These are phyloP conservation scores for Alviniconcha marisindica DNA, from an alignment of 1,140 invertebrate genomes.

Conservation along the genomic window DNA sequence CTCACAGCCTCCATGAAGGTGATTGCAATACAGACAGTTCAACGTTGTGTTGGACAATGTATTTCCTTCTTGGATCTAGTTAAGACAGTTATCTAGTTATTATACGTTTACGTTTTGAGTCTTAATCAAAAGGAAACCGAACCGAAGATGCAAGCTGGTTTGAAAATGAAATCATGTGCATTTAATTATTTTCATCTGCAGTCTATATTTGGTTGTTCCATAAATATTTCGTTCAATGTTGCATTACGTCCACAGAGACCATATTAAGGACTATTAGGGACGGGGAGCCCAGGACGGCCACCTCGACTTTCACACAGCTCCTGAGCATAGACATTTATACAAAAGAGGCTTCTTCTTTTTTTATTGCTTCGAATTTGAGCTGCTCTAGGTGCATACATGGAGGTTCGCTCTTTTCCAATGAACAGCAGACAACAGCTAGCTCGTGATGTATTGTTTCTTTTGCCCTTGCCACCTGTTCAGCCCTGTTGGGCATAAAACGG, in stretches of 20 bases:
- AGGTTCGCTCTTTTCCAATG: not conserved
- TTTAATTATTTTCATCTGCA: not conserved
- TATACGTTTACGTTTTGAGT: not conserved
- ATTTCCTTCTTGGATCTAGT: not conserved
- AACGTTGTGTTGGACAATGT: too few relatives aligned
- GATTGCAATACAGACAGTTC: not conserved
- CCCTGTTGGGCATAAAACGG: not conserved
- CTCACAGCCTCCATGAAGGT: not conserved
- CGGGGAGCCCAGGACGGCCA: not conserved
- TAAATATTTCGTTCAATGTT: too few relatives aligned
- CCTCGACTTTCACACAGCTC: not conserved
- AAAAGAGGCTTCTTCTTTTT: not conserved
- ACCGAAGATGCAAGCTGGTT: too few relatives aligned
- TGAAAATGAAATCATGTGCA: too few relatives aligned
- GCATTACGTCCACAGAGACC: too few relatives aligned
- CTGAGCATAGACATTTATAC: too few relatives aligned
- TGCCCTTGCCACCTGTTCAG: not conserved
- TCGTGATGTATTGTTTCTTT: too few relatives aligned
- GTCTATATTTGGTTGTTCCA: too few relatives aligned
- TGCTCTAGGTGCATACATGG: not conserved
- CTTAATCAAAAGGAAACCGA: too few relatives aligned
- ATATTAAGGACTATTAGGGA: not conserved
- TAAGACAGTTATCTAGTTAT: not conserved
- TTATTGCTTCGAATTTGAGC: not conserved
- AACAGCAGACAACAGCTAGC: too few relatives aligned